A percentile compares a stretch with the other conserved stretches of the same genome.
Evolutionary conservation across 2,888 invertebrate genomes (phyloP).

Genomic region (Eristalinus sepulchralis): DNA sequence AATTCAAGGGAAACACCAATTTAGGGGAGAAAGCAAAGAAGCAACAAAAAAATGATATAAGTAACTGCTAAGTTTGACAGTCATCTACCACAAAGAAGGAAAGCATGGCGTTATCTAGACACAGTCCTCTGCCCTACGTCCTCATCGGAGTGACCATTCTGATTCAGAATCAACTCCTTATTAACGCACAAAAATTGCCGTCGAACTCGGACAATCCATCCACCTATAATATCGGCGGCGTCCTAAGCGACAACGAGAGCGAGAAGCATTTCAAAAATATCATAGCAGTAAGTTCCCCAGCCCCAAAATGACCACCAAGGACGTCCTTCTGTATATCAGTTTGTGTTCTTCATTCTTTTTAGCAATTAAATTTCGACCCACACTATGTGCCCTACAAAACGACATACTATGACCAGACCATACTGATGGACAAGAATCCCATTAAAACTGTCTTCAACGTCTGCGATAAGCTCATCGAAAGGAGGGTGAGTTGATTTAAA

Average conservation of each 20-base stretch:
- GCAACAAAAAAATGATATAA: not conserved
- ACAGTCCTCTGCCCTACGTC: slow-evolving; percentile 22
- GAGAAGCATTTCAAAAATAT: slow-evolving; percentile 90
- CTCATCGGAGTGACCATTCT: slow-evolving; percentile 23
- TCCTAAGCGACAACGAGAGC: slow-evolving; percentile 91
- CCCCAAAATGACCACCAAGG: not conserved
- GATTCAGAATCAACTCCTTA: slow-evolving; percentile 20
- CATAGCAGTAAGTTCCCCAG: slow-evolving; percentile 86
- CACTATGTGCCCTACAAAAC: slow-evolving; percentile 92
- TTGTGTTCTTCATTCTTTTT: slow-evolving; percentile 65
- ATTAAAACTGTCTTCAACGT: slow-evolving; percentile 96
- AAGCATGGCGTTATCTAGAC: slow-evolving; percentile 40
- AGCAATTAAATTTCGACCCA: slow-evolving; percentile 93
- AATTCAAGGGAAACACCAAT: slow-evolving; percentile 11
- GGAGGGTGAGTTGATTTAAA: slow-evolving; percentile 84
- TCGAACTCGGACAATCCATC: slow-evolving; percentile 83
- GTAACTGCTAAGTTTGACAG: slow-evolving; percentile 1
- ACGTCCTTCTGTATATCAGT: not conserved
- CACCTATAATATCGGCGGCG: slow-evolving; percentile 95
- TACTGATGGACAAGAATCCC: slow-evolving; percentile 96
- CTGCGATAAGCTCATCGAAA: slow-evolving; percentile 93
- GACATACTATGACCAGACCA: slow-evolving; percentile 93
- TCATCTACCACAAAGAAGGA: not conserved
- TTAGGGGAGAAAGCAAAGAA: not conserved
- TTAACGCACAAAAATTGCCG: slow-evolving; percentile 73